Evolutionary conservation across 2,888 invertebrate species (phyloP).

Genomic region (Cosmia pyralina): DNA sequence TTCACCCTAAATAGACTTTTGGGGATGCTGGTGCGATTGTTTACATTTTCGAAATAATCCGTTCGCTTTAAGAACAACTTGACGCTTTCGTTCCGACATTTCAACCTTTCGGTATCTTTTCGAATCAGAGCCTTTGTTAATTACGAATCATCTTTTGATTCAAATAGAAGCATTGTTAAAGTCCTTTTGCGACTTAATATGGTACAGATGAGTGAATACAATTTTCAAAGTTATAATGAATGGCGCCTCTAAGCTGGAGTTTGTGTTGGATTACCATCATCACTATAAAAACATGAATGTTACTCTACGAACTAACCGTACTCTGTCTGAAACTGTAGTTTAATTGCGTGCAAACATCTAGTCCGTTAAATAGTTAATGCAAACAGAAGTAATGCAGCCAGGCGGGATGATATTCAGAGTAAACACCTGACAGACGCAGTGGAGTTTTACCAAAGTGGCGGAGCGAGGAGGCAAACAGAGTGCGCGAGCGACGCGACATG

Average conservation of each 20-base stretch:
- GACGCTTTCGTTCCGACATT: constrained; percentile 69
- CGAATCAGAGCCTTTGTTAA: constrained; percentile 55
- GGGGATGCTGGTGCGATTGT: constrained; percentile 82
- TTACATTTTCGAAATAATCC: constrained; percentile 85
- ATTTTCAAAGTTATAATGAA: constrained; percentile 29
- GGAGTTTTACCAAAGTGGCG: constrained; percentile 78
- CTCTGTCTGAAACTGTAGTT: constrained; percentile 65
- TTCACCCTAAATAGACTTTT: constrained; percentile 87
- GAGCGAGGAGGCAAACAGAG: constrained; percentile 73
- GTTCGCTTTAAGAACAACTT: constrained; percentile 73
- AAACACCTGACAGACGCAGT: constrained; percentile 85
- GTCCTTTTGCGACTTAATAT: constrained; percentile 22
- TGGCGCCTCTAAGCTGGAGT: neutral
- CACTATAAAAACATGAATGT: constrained; percentile 23
- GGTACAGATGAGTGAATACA: constrained; percentile 25
- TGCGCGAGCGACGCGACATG: constrained; percentile 59
- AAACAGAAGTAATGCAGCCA: constrained; percentile 71
- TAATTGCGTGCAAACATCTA: constrained; percentile 75
- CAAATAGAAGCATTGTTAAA: constrained; percentile 40
- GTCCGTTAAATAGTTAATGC: constrained; percentile 71
- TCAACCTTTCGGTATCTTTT: constrained; percentile 53
- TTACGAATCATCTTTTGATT: constrained; percentile 56
- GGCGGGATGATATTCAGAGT: constrained; percentile 78
- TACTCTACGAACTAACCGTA: constrained; percentile 20
- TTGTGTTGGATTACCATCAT: constrained; percentile 7